Evolutionary conservation across 2,797 vertebrate genomes (phyloP), one percentile per base, ranked within the genome.

Genomic region (Pseudochaenichthys georgianus): DNA sequence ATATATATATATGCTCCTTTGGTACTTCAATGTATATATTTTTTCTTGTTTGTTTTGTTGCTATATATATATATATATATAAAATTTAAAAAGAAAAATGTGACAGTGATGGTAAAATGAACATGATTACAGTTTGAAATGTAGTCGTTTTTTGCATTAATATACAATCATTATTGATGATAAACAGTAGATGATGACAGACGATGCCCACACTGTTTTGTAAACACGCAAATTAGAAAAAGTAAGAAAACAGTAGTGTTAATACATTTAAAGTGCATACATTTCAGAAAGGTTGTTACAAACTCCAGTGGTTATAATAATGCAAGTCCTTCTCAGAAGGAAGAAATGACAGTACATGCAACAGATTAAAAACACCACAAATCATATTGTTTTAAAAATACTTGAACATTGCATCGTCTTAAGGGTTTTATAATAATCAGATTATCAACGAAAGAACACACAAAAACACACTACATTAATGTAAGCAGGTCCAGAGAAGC

Each of bases 281-380:
- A 74, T 77, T 50, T 50, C 19, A 75, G 54, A 77, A 57, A 47
- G 0, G 0, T 31, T 70, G 60, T 59, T 34, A 34, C 1, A 83
- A 57, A 63, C 41, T 69, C 50, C 63, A 84, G 67, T 75, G 67
- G 67, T 87, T 72, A 23, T 52, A 66, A 38, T 65, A 53, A 79
- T 46, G 5, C 1, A 70, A 66, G 23, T 87, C 92, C 93, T 92
- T 94, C 92, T 90, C 78, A 82, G 93, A 93, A 93, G 91, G 90
- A 89, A 89, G 87, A 62, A 13, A 81, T 19, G 2, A 57, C 19
- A 66, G 42, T 55, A 55, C 15, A 61, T 52, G 57, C 1, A 66
- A 7, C 5, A 58, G 3, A 2, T 11, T 38, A 70, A 63, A 67
- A 73, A 28, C 46, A 23, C 12, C 43, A n/a, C 81, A 34, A 70